Conservation (phyloP, 2,888 invertebrate genomes). For the Sinotaia quadrata region DNA sequence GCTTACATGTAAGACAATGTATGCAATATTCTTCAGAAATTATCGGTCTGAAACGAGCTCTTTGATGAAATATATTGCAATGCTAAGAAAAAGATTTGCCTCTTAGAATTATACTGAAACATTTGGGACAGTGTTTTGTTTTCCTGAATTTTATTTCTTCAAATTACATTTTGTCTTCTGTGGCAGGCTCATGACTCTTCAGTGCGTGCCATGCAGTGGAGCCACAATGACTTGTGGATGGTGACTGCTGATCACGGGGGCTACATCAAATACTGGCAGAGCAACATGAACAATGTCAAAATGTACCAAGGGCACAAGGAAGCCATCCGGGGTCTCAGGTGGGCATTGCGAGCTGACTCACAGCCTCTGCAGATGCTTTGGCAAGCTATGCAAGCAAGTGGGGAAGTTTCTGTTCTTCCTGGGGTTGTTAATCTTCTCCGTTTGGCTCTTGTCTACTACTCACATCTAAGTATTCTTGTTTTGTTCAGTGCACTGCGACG, state of each 20-base stretch:
- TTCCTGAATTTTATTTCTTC: neutral
- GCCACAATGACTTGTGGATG: constrained; percentile 99
- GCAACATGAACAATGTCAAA: constrained; percentile 99
- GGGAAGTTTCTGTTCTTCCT: too few species aligned
- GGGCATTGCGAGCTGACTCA: constrained; percentile 63
- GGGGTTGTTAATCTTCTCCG: too few species aligned
- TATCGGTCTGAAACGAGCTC: too few species aligned
- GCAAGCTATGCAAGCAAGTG: neutral
- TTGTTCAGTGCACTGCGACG: too few species aligned
- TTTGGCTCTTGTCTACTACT: too few species aligned
- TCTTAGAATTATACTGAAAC: too few species aligned
- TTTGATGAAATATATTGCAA: too few species aligned
- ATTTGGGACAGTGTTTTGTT: neutral
- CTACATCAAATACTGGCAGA: constrained; percentile 99
- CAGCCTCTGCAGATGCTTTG: constrained; percentile 8
- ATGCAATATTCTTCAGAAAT: too few species aligned
- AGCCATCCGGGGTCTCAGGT: constrained; percentile 98
- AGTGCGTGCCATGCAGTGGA: constrained; percentile 99
- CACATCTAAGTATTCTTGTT: too few species aligned
- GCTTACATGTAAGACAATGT: too few species aligned
- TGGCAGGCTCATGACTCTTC: constrained; percentile 97
- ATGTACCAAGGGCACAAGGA: constrained; percentile 99
- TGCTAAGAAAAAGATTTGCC: too few species aligned
- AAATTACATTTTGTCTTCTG: neutral
- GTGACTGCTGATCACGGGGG: constrained; percentile 99